Base-by-base conservation (phyloP, 1,140 invertebrate species). In the Neuroterus valhalla region DNA sequence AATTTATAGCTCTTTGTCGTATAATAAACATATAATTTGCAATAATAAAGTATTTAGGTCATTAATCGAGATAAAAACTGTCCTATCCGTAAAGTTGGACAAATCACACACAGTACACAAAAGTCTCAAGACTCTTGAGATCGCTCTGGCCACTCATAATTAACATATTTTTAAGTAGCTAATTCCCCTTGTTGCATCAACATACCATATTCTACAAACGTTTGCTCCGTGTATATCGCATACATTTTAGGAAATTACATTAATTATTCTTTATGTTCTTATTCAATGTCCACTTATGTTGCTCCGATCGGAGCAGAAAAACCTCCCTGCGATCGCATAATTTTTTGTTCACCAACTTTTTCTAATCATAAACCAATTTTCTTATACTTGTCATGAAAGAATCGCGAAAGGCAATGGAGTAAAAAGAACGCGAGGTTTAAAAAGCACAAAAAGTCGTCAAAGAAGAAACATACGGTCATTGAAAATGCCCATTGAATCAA, bases 381-480 rank as follows among this genome's bases (percentile, higher is more conserved):
- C 55, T 62, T 62, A 62, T 62, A 15, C 23, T 62, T 62, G 55
- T 62, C 55, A 31, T 62, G 55, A 38, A 31, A 26, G 26, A 62
- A 31, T 62, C 55, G 23, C 55, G n/a, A 62, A 62, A 62, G 55
- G 55, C 14, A 62, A 62, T 62, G 23, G 31, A 26, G 55, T n/a
- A 62, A 62, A 15, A 62, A 62, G 55, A 62, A 62, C 26, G 26
- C 55, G 55, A 62, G 55, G 55, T 62, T 62, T 26, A 14, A 26
- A 23, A 26, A 31, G 14, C 23, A 62, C 8, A 62, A 31, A 62
- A 62, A 31, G 55, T 62, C 31, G 55, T 62, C 55, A 62, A 62
- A 38, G 55, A 62, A 62, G 55, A 62, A 62, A 31, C 12, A 62
- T 62, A 62, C 23, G 55, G 31, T 62, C 55, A 23, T 62, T 31